These are phyloP conservation scores for Trichomycterus rosablanca DNA, from an alignment of 2,113 vertebrate genomes.

Conservation along the genomic window DNA sequence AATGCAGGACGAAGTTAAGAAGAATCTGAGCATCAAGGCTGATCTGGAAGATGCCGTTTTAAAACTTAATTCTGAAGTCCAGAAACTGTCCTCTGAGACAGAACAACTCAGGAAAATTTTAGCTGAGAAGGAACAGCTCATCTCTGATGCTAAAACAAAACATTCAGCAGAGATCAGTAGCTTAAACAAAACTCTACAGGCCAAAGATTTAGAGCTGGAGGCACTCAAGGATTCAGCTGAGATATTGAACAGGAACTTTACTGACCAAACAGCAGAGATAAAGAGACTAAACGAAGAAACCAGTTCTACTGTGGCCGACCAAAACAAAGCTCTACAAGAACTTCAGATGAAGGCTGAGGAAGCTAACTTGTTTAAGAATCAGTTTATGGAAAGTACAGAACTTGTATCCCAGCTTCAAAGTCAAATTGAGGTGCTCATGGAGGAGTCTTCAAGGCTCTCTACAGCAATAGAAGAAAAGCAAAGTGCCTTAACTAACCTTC, in stretches of 20 bases:
- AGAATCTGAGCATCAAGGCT: constrained; percentile 54
- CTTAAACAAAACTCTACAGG: constrained; percentile 56
- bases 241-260: constrained; percentile 57
- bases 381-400: constrained; percentile 63
- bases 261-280: constrained; percentile 56
- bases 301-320: constrained; percentile 53
- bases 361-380: constrained; percentile 55
- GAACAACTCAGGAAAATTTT: constrained; percentile 54
- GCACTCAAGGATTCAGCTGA: constrained; percentile 61
- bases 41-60: constrained; percentile 56
- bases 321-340: constrained; percentile 53
- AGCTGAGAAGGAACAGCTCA: constrained; percentile 63
- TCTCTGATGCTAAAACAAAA: constrained; percentile 48
- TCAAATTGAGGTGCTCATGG: constrained; percentile 46
- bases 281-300: constrained; percentile 60
- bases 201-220: constrained; percentile 69
- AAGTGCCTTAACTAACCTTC: constrained; percentile 68
- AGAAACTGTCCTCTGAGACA: constrained; percentile 60
- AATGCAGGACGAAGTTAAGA: constrained; percentile 63
- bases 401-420: constrained; percentile 58
- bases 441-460: constrained; percentile 39
- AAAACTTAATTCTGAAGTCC: constrained; percentile 55
- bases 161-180: constrained; percentile 52
- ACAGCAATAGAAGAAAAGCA: constrained; percentile 54
- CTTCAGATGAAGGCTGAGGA: constrained; percentile 61